Percentiles rank a stretch among this genome's conserved stretches.
Evolutionary conservation across 2,888 invertebrate genomes (phyloP).

Genomic region (Odontothrips loti): DNA sequence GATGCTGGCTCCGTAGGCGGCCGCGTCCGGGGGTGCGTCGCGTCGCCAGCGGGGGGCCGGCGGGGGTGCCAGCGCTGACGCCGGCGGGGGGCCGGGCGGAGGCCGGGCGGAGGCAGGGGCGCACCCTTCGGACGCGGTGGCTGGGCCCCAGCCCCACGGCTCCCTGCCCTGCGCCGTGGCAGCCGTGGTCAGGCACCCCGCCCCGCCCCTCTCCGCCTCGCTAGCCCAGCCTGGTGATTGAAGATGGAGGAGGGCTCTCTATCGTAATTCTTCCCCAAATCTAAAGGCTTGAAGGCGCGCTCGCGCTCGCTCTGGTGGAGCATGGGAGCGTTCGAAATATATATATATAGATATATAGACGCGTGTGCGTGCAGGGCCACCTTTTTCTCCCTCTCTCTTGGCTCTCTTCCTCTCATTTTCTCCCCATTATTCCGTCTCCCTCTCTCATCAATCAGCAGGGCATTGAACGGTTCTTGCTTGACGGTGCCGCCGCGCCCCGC

Average conservation of each 20-base stretch:
- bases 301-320: background rate
- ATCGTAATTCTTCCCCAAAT: constrained; percentile 20
- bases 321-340: background rate
- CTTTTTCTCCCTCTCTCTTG: background rate
- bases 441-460: no score
- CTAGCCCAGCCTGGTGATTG: background rate
- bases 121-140: no score
- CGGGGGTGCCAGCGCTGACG: no score
- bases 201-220: background rate
- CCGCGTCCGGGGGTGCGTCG: background rate
- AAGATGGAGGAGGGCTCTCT: constrained; percentile 18
- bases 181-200: background rate
- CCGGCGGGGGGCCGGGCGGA: no score
- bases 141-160: background rate
- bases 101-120: background rate
- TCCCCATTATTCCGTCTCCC: no score
- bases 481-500: no score
- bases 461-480: no score
- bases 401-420: no score
- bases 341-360: background rate
- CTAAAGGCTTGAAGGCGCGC: background rate
- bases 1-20: background rate
- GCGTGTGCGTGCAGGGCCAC: background rate
- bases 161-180: no score
- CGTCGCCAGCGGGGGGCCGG: no score